phyloP scores from a whole-genome alignment of 1,140 invertebrate genomes.

The Brachionus manjavacas region DNA sequence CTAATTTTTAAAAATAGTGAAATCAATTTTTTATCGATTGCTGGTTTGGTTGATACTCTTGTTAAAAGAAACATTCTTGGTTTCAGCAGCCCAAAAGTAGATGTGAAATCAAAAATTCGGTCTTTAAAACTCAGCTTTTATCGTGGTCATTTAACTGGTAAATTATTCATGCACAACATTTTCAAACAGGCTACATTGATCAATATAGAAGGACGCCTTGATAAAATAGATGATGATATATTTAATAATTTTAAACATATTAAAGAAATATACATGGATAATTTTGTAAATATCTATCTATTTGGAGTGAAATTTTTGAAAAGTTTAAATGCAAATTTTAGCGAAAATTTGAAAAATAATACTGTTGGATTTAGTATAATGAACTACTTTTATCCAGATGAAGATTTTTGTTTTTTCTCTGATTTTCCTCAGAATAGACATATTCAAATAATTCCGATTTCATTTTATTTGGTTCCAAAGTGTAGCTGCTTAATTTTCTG shows the following conservation, averaged over 20 bases:
- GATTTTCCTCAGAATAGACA: background rate
- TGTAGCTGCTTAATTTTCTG: background rate
- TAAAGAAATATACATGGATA: background rate
- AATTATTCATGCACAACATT: background rate
- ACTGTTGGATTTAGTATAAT: background rate
- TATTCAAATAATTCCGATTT: background rate
- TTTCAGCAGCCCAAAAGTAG: background rate
- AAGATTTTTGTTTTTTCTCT: background rate
- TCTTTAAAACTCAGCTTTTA: background rate
- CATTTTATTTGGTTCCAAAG: background rate
- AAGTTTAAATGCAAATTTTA: background rate
- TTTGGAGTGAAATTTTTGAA: background rate
- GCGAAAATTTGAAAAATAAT: background rate
- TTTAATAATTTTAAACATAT: background rate
- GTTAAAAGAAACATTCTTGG: background rate
- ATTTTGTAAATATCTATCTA: background rate
- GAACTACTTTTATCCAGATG: background rate
- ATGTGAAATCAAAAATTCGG: background rate
- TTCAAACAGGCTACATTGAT: no score
- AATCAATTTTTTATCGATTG: background rate
- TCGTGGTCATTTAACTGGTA: background rate
- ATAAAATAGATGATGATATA: background rate
- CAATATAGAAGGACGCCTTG: no score
- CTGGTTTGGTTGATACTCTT: background rate
- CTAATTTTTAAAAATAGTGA: background rate